phyloP scores from a whole-genome alignment of 2,888 invertebrate species.

The Drosophila subsilvestris region DNA sequence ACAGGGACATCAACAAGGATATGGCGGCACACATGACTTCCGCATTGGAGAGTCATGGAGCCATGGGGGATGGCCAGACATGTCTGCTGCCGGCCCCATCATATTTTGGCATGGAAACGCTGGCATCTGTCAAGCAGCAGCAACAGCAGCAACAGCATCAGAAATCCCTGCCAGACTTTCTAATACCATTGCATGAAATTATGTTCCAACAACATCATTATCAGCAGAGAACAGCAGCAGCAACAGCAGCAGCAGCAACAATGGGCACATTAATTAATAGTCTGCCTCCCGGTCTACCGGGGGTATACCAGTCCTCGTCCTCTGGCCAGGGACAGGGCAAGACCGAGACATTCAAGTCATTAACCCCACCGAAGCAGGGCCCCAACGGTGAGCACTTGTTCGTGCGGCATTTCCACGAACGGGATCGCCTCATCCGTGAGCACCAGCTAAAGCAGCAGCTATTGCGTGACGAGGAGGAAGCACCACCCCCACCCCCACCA shows the following conservation, averaged over 20 bases:
- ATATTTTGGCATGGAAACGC: conserved; percentile 72
- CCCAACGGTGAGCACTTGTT: conserved; percentile 78
- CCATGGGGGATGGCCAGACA: conserved; percentile 58
- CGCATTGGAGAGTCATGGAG: conserved; percentile 37
- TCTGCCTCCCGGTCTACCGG: conserved; percentile 36
- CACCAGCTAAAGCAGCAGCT: conserved; percentile 84
- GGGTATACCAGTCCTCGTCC: conserved; percentile 73
- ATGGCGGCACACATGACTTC: conserved; percentile 50
- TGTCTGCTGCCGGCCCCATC: conserved; percentile 75
- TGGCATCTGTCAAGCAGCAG: conserved; percentile 36
- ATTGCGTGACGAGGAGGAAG: conserved; percentile 53
- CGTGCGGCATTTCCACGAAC: conserved; percentile 83
- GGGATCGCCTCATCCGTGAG: conserved; percentile 84
- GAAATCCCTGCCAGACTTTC: conserved; percentile 75
- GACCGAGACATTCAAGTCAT: conserved; percentile 41
- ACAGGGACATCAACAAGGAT: conserved; percentile 43
- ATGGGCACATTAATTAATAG: conserved; percentile 46
- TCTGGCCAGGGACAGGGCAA: conserved; percentile 42
- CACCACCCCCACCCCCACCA: conserved; percentile 25
- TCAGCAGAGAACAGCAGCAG: conserved; percentile 54
- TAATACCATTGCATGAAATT: conserved; percentile 79
- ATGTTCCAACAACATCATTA: conserved; percentile 74
- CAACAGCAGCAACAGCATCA: conserved; percentile 47
- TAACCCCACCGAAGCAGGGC: conserved; percentile 44
- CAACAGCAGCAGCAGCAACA: conserved; percentile 16